Base-by-base conservation (phyloP, 2,113 vertebrate genomes). In the Calonectris borealis region DNA sequence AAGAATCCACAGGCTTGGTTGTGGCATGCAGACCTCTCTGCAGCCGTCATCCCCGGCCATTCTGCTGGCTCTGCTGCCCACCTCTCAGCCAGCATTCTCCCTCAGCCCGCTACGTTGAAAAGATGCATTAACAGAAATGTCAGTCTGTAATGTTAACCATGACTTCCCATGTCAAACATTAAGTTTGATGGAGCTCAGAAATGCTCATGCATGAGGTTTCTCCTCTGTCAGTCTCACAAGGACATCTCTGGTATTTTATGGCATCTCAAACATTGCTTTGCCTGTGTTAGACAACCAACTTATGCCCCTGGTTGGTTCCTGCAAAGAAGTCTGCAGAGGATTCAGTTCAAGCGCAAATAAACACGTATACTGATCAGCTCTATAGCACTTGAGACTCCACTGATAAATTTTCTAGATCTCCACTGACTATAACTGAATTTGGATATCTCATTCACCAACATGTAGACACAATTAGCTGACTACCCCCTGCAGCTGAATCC, bases 1-100 rank as follows among this genome's bases (percentile, higher is more conserved):
- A 1, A 60, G 17, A 1, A 2, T 16, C 26, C 38, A 51, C 19
- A 66, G 55, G 18, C 10, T 29, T 4, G 1, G 2, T 19, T 58
- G 27, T 62, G 17, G 10, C 10, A 77, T 10, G 6, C 25, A 80
- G 42, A 78, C 17, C 19, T 68, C 57, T 44, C 26, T 85, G 38
- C 15, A 32, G 5, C 12, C 13, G 3, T 40, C 34, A 87, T 15
- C 25, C 19, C 19, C 65, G 61, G 16, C 6, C 22, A 24, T 78
- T 54, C 46, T 81, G 24, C 17, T 66, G 58, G 13, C 32, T 70
- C 20, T 65, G 58, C 25, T 44, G 19, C 20, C 51, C 29, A 11
- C 3, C 3, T 69, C 34, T 81, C 54, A 88, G 42, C 4, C 38
- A 29, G 3, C 16, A 34, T 58, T 83, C 19, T 68, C 32, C n/a